Conservation (phyloP, 2,888 invertebrate genomes). For the Lepidochrysops patricia region DNA sequence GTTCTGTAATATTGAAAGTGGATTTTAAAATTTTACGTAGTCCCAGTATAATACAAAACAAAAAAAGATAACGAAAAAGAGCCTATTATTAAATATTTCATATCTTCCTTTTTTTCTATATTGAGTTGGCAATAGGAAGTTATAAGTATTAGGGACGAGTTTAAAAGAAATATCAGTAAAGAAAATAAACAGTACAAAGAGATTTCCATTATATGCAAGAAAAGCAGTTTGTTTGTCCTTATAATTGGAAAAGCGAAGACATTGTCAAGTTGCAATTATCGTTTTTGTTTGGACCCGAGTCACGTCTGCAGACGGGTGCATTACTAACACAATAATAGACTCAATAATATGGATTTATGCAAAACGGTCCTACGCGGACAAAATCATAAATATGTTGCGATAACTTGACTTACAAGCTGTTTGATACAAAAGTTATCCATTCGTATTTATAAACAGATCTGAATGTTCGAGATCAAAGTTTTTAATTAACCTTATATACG, state of each 20-base stretch:
- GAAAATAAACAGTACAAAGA: not conserved
- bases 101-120: no score
- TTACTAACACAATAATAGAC: slow-evolving; percentile 5
- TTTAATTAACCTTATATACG: no score
- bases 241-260: slow-evolving; percentile 3
- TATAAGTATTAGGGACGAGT: no score
- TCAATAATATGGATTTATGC: slow-evolving; percentile 4
- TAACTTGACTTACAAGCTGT: not conserved
- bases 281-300: not conserved
- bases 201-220: not conserved
- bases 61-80: no score
- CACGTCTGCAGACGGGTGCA: slow-evolving; percentile 3
- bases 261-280: slow-evolving; percentile 1
- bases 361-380: not conserved
- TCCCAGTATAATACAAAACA: no score
- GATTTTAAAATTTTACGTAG: no score
- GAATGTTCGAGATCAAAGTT: no score
- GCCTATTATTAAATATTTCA: no score
- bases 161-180: no score
- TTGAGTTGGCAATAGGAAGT: no score
- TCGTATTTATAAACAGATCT: no score
- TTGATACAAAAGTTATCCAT: not conserved
- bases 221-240: not conserved
- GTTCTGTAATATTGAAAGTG: no score
- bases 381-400: not conserved